phyloP scores from a whole-genome alignment of 2,888 invertebrate genomes.

The Nephrotoma appendiculata region DNA sequence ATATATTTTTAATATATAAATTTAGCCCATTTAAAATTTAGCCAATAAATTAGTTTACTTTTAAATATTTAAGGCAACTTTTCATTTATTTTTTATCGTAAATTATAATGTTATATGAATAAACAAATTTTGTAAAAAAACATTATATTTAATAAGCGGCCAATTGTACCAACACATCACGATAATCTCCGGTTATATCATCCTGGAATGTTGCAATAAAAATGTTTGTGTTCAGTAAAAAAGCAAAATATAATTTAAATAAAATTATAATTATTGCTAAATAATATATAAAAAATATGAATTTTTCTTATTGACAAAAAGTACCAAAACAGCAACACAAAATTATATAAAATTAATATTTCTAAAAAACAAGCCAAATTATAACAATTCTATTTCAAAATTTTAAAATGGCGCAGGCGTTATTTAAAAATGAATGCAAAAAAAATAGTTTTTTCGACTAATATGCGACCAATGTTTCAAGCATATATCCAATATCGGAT shows the following conservation, averaged over 20 bases:
- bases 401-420: neutral
- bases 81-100: neutral
- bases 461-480: conserved; percentile 48
- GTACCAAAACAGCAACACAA: neutral
- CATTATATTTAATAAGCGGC: conserved; percentile 21
- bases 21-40: neutral
- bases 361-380: neutral
- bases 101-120: neutral
- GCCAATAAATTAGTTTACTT: neutral
- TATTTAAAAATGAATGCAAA: conserved; percentile 7
- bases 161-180: conserved; percentile 40
- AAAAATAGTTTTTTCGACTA: conserved; percentile 15
- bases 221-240: conserved; percentile 1
- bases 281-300: neutral
- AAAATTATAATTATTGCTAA: neutral
- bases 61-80: neutral
- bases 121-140: neutral
- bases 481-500: conserved; percentile 47
- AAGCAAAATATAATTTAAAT: neutral
- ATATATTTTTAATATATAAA: neutral
- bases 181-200: conserved; percentile 54
- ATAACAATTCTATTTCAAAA: neutral
- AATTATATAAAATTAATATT: neutral
- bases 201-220: conserved; percentile 34
- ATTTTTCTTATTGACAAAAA: neutral